phyloP scores from a whole-genome alignment of 2,888 invertebrate genomes.

The Mythimna ferrago region DNA sequence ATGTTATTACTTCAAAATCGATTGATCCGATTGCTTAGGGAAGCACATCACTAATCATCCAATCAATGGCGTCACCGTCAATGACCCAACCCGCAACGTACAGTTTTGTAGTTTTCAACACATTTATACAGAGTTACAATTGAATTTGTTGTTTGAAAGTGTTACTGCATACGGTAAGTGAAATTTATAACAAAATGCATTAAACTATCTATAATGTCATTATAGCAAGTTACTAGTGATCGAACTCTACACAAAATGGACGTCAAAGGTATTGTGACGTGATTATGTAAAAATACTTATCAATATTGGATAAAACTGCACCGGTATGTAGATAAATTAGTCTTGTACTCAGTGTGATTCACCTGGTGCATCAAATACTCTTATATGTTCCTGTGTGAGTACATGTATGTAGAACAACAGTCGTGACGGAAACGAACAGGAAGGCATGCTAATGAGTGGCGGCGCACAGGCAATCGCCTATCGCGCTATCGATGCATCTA shows the following conservation, averaged over 20 bases:
- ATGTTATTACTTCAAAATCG: background rate
- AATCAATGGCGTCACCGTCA: slow-evolving; percentile 87
- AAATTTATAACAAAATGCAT: slow-evolving; percentile 29
- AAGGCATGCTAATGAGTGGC: slow-evolving; percentile 70
- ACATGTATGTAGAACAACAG: slow-evolving; percentile 46
- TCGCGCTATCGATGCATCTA: slow-evolving; percentile 49
- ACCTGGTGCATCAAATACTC: slow-evolving; percentile 4
- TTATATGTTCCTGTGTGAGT: slow-evolving; percentile 24
- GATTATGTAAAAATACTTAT: slow-evolving; percentile 85
- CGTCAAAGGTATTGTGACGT: slow-evolving; percentile 87
- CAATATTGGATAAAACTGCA: slow-evolving; percentile 48
- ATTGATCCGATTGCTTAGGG: no score
- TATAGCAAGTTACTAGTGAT: slow-evolving; percentile 61
- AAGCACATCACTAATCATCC: slow-evolving; percentile 62
- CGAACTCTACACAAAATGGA: slow-evolving; percentile 86
- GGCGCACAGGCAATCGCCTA: slow-evolving; percentile 56
- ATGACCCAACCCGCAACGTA: slow-evolving; percentile 82
- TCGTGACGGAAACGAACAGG: slow-evolving; percentile 55
- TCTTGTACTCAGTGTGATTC: slow-evolving; percentile 15
- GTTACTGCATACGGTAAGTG: slow-evolving; percentile 73
- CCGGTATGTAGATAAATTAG: slow-evolving; percentile 38
- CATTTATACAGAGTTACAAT: slow-evolving; percentile 66
- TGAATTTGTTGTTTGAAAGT: slow-evolving; percentile 63
- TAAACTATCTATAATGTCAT: slow-evolving; percentile 20
- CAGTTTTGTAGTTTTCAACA: slow-evolving; percentile 74